phyloP scores from a whole-genome alignment of 2,113 vertebrate species.

The Cinclus cinclus region DNA sequence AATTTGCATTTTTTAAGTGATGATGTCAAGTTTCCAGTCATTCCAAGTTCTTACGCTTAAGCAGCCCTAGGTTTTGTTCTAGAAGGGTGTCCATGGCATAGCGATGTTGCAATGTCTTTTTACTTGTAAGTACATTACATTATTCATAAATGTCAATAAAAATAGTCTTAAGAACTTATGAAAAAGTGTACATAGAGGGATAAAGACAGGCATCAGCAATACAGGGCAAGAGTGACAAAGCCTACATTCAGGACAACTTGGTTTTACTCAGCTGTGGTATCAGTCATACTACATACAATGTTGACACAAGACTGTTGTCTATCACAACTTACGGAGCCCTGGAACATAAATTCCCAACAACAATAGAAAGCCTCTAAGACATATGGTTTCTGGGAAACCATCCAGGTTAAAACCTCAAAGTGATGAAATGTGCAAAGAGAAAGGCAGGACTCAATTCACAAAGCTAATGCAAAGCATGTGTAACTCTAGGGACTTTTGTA shows the following conservation, averaged over 20 bases:
- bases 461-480: slow-evolving; percentile 33
- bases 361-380: slow-evolving; percentile 29
- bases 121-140: not conserved
- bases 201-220: not conserved
- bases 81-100: not conserved
- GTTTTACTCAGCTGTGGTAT: not conserved
- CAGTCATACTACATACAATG: not conserved
- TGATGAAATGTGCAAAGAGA: slow-evolving; percentile 40
- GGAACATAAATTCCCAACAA: not conserved
- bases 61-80: not conserved
- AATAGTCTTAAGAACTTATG: not conserved
- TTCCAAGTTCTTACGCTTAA: not conserved
- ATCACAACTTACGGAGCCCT: not conserved
- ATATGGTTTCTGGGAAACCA: slow-evolving; percentile 29
- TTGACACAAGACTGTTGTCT: not conserved
- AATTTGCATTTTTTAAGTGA: not conserved
- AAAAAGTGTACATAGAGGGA: not conserved
- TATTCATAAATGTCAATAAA: not conserved
- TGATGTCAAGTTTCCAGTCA: not conserved
- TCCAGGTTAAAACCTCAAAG: slow-evolving; percentile 45
- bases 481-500: not conserved
- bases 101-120: not conserved
- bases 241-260: not conserved
- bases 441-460: slow-evolving; percentile 1
- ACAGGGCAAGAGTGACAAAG: not conserved